Conservation (phyloP, 2,113 vertebrate species). For the Ageneiosus marmoratus region DNA sequence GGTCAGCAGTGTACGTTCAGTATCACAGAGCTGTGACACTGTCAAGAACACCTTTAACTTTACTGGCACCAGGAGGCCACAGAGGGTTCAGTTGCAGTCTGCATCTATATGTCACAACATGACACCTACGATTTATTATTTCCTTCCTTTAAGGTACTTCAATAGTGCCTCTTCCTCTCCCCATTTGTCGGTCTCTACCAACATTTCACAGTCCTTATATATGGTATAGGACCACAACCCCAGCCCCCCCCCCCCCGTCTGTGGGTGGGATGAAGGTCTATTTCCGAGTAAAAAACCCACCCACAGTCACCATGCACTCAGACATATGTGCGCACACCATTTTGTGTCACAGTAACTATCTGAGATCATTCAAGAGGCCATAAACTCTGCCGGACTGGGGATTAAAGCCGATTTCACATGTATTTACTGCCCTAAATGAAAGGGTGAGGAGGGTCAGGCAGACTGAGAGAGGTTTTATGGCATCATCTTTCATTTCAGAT, state of each 20-base stretch:
- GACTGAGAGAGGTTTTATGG: conserved; percentile 25
- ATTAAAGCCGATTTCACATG: conserved; percentile 44
- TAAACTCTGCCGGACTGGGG: conserved; percentile 26
- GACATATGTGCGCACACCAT: neutral
- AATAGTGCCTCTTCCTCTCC: neutral
- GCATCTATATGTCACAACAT: conserved; percentile 31
- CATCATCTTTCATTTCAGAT: conserved; percentile 30
- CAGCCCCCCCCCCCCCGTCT: too few relatives aligned
- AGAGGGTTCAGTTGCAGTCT: conserved; percentile 23
- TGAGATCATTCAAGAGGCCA: conserved; percentile 6
- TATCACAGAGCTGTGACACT: neutral
- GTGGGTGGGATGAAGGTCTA: neutral
- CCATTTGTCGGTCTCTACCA: neutral
- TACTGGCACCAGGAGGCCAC: conserved; percentile 16
- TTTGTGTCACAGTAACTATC: neutral
- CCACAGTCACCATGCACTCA: neutral
- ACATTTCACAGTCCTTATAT: neutral
- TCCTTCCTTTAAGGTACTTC: conserved; percentile 36
- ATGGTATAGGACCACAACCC: neutral
- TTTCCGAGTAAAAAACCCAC: neutral
- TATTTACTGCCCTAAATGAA: conserved; percentile 41
- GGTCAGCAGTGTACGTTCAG: conserved; percentile 2
- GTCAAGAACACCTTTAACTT: conserved; percentile 31
- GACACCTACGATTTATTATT: conserved; percentile 35
- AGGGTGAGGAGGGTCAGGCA: conserved; percentile 26